These are phyloP conservation scores for Sialis lutaria DNA, from an alignment of 2,888 invertebrate species.

Conservation along the genomic window DNA sequence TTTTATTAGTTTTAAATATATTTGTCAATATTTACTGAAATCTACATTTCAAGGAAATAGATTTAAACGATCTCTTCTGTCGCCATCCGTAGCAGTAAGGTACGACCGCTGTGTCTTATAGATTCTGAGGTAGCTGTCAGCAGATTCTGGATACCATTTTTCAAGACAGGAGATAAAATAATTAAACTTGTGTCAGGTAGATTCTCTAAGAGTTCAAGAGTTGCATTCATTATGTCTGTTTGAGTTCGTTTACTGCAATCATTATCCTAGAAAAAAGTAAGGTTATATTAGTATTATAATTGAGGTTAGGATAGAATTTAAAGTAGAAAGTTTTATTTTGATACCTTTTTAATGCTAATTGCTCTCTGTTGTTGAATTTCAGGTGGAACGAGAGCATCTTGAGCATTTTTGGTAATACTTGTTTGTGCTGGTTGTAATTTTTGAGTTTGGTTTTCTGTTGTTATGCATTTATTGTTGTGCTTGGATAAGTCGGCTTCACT, in stretches of 20 bases:
- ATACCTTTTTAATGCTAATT: constrained; percentile 64
- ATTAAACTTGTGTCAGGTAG: constrained; percentile 22
- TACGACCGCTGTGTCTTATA: constrained; percentile 22
- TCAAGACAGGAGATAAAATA: constrained; percentile 22
- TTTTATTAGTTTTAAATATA: not conserved
- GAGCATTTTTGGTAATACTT: constrained; percentile 21
- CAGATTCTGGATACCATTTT: constrained; percentile 23
- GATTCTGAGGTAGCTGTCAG: constrained; percentile 24
- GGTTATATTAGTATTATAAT: not conserved
- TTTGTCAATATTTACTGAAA: too few species aligned
- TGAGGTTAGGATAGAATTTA: too few species aligned
- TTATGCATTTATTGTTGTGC: too few species aligned
- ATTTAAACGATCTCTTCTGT: not conserved
- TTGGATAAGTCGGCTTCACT: too few species aligned
- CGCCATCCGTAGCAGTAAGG: constrained; percentile 23
- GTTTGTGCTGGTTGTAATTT: not conserved
- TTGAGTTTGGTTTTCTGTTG: too few species aligned
- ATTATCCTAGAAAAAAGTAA: constrained; percentile 41
- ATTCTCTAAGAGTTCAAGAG: constrained; percentile 48
- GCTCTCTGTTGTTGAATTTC: constrained; percentile 72
- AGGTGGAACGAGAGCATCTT: constrained; percentile 57
- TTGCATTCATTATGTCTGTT: constrained; percentile 71
- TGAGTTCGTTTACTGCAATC: constrained; percentile 72
- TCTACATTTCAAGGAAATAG: too few species aligned
- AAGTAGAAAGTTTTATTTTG: not conserved